Conservation (phyloP, 2,888 invertebrate species). For the Hemistola chrysoprasaria region DNA sequence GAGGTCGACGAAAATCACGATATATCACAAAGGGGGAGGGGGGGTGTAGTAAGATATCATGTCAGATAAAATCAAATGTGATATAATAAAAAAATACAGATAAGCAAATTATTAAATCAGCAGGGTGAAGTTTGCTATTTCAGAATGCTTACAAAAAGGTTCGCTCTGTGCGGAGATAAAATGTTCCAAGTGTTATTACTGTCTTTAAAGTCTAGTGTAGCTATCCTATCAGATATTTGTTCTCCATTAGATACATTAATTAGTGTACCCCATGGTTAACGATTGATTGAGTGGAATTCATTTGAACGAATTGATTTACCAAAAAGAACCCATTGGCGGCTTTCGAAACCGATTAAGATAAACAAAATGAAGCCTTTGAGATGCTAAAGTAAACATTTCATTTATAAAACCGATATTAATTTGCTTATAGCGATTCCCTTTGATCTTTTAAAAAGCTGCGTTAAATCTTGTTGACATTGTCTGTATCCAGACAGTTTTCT, state of each 20-base stretch:
- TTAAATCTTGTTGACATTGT: constrained; percentile 17
- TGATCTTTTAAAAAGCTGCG: constrained; percentile 17
- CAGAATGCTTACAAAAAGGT: too few relatives aligned
- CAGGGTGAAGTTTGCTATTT: too few relatives aligned
- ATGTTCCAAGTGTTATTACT: constrained; percentile 1
- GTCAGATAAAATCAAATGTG: too few relatives aligned
- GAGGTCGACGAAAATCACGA: too few relatives aligned
- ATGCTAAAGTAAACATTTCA: constrained; percentile 16
- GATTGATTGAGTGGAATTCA: constrained; percentile 41
- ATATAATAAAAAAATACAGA: too few relatives aligned
- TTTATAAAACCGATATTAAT: constrained; percentile 24
- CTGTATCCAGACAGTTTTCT: constrained; percentile 9
- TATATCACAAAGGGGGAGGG: too few relatives aligned
- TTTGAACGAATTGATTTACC: constrained; percentile 39
- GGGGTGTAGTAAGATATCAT: too few relatives aligned
- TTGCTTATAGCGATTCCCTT: constrained; percentile 20
- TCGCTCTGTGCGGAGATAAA: too few relatives aligned
- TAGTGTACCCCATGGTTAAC: constrained; percentile 31
- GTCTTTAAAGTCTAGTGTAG: neutral
- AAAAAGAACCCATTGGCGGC: constrained; percentile 15
- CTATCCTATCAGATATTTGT: constrained; percentile 35
- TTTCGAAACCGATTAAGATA: constrained; percentile 29
- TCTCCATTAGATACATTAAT: constrained; percentile 43
- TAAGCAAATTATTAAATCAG: too few relatives aligned
- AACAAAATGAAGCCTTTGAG: constrained; percentile 28